Evolutionary conservation across 2,888 invertebrate species (phyloP).

Genomic region (Hypercompe scribonia): DNA sequence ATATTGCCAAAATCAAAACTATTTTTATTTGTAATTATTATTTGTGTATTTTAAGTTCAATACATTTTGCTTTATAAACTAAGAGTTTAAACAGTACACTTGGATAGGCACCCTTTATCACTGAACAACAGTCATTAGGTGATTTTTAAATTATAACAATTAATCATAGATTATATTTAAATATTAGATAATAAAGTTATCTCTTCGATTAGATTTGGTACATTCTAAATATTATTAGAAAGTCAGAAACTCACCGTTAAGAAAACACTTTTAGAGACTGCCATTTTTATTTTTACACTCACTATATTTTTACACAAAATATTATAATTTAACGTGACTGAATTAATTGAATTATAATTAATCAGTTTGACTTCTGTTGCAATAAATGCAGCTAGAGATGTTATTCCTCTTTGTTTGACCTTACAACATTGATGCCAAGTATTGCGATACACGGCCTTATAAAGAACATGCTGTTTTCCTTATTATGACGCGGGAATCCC

Average conservation of each 20-base stretch:
- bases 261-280: background rate
- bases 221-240: background rate
- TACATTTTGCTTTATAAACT: background rate
- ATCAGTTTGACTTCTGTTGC: background rate
- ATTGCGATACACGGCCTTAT: conserved; percentile 1
- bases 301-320: background rate
- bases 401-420: background rate
- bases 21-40: background rate
- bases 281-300: conserved; percentile 2
- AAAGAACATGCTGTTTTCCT: conserved; percentile 3
- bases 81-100: background rate
- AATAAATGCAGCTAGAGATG: background rate
- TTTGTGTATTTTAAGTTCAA: background rate
- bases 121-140: background rate
- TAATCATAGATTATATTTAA: background rate
- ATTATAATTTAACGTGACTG: background rate
- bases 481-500: conserved; percentile 7
- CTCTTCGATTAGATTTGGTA: background rate
- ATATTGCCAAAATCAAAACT: background rate
- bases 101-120: background rate
- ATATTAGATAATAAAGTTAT: background rate
- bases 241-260: background rate
- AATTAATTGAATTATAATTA: background rate
- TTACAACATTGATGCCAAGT: background rate
- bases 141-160: background rate